Percentiles rank a stretch among this genome's conserved stretches.
phyloP scores from a whole-genome alignment of 92 coral and sea anemone genomes.

The Chrysogorgia sp. region DNA sequence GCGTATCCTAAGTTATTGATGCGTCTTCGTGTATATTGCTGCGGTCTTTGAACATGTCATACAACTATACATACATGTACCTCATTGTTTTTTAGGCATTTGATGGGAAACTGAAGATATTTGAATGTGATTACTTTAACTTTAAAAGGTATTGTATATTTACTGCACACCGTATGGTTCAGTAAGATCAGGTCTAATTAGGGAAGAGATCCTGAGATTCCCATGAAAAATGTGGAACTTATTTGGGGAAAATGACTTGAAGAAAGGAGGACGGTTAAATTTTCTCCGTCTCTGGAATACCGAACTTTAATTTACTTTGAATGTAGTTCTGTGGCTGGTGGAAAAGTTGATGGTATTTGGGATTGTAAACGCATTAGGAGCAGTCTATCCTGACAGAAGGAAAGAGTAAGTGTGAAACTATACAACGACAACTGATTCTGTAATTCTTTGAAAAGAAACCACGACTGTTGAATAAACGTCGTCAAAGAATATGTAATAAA shows the following conservation, averaged over 20 bases:
- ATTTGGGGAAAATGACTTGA: too few species aligned
- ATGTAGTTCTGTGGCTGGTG: slow-evolving; percentile 30
- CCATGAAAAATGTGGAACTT: too few species aligned
- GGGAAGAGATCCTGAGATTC: too few species aligned
- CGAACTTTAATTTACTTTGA: background rate
- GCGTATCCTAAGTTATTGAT: background rate
- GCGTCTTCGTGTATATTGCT: background rate
- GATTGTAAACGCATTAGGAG: slow-evolving; percentile 35
- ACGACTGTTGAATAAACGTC: background rate
- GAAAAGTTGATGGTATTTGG: slow-evolving; percentile 34
- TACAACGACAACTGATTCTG: background rate
- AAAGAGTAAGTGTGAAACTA: slow-evolving; percentile 13
- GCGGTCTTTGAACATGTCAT: background rate
- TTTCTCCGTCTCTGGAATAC: too few species aligned
- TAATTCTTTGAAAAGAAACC: background rate
- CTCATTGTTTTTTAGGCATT: slow-evolving; percentile 11
- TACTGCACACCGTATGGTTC: background rate
- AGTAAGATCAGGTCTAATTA: background rate
- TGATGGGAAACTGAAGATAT: slow-evolving; percentile 23
- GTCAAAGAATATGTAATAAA: too few species aligned
- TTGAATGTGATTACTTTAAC: slow-evolving; percentile 25
- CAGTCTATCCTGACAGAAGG: slow-evolving; percentile 12
- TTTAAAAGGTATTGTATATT: slow-evolving; percentile 10
- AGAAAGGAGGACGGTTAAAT: too few species aligned
- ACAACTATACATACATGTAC: background rate